Evolutionary conservation across 2,113 vertebrate genomes (phyloP).

Genomic region (Enhydra lutris): DNA sequence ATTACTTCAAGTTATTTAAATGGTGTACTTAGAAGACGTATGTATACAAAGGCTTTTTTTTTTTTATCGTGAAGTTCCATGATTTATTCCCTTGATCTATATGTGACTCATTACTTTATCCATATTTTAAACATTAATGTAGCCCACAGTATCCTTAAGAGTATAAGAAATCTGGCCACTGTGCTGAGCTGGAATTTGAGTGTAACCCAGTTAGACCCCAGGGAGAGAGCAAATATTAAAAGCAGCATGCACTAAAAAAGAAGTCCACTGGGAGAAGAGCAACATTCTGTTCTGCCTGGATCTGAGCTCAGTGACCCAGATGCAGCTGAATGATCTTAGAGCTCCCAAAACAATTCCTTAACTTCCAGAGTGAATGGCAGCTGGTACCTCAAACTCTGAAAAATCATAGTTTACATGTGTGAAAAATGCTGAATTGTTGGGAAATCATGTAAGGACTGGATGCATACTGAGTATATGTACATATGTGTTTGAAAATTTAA

Average conservation of each 20-base stretch:
- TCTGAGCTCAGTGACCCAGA: slow-evolving; percentile 63
- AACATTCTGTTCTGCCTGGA: slow-evolving; percentile 44
- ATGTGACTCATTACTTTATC: slow-evolving; percentile 1
- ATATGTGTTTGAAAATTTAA: not conserved
- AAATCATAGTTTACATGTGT: not conserved
- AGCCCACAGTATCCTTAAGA: slow-evolving; percentile 18
- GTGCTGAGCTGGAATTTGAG: slow-evolving; percentile 39
- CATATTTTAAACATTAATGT: slow-evolving; percentile 38
- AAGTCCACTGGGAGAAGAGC: slow-evolving; percentile 12
- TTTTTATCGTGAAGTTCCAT: not conserved
- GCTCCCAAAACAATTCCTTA: not conserved
- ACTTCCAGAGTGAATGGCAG: slow-evolving; percentile 9
- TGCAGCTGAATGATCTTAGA: slow-evolving; percentile 22
- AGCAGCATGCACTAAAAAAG: slow-evolving; percentile 49
- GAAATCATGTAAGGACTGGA: not conserved
- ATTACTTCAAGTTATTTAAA: slow-evolving; percentile 29
- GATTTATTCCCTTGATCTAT: not conserved
- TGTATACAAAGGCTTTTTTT: not conserved
- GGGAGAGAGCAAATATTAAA: slow-evolving; percentile 58
- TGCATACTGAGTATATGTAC: not conserved
- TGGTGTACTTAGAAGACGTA: not conserved
- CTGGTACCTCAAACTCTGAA: not conserved
- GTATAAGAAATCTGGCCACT: slow-evolving; percentile 42
- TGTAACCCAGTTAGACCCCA: slow-evolving; percentile 40
- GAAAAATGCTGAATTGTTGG: slow-evolving; percentile 3